Conservation (phyloP, 2,888 invertebrate genomes). For the Rhagonycha fulva region DNA sequence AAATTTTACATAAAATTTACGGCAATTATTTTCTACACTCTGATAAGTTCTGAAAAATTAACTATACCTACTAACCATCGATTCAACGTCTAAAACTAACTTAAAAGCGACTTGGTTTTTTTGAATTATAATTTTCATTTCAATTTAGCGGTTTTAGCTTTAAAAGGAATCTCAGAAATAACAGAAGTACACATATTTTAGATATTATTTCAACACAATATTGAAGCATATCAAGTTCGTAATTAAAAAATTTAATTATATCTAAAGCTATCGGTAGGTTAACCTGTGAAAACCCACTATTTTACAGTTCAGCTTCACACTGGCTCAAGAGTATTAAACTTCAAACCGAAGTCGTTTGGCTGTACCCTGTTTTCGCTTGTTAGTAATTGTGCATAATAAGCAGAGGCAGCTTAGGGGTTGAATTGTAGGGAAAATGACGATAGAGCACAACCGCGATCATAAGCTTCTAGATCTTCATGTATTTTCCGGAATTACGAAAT, state of each 20-base stretch:
- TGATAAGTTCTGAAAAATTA: not conserved
- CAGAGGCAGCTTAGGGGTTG: conserved; percentile 20
- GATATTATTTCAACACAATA: not conserved
- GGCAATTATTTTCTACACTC: not conserved
- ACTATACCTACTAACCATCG: too few species aligned
- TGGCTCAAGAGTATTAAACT: not conserved
- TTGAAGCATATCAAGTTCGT: not conserved
- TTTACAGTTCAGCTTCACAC: not conserved
- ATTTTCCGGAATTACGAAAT: conserved; percentile 22
- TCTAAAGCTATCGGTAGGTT: not conserved
- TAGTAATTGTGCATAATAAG: conserved; percentile 28
- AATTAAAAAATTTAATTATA: not conserved
- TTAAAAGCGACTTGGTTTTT: not conserved
- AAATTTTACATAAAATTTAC: not conserved
- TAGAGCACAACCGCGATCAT: conserved; percentile 15
- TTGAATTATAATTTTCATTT: too few species aligned
- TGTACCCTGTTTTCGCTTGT: conserved; percentile 22
- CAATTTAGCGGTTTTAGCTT: too few species aligned
- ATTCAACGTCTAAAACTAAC: not conserved
- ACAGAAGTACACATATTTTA: not conserved
- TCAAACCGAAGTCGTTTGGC: conserved; percentile 5
- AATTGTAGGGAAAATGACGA: not conserved
- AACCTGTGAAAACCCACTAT: not conserved
- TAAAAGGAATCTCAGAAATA: too few species aligned
- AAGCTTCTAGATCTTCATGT: conserved; percentile 19